Evolutionary conservation across 2,797 vertebrate species (phyloP).

Genomic region (Tenualosa thibaudeaui): DNA sequence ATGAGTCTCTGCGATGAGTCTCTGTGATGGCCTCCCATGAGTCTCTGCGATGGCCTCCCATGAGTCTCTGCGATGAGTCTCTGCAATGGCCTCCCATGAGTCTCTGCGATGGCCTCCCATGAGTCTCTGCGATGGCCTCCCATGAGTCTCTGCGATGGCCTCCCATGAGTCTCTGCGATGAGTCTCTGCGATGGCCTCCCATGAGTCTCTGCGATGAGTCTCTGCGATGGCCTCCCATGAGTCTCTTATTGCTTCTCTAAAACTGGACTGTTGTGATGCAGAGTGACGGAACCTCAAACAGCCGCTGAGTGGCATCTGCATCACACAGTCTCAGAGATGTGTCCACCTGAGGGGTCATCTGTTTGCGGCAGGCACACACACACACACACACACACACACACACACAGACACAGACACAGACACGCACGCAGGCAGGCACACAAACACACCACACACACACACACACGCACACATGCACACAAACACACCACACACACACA

Average conservation of each 20-base stretch:
- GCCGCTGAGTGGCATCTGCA: neutral
- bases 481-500: too few species aligned
- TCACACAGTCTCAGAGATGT: slow-evolving; percentile 30
- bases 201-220: slow-evolving; percentile 1
- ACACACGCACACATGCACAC: neutral
- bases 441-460: neutral
- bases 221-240: slow-evolving; percentile 67
- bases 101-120: too few species aligned
- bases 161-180: too few species aligned
- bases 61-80: too few species aligned
- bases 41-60: too few species aligned
- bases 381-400: neutral
- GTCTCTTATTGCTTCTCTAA: slow-evolving; percentile 61
- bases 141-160: too few species aligned
- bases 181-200: too few species aligned
- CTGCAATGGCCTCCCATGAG: too few species aligned
- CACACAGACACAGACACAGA: neutral
- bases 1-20: too few species aligned
- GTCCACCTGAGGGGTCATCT: too few species aligned
- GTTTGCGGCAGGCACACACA: neutral
- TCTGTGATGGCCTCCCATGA: too few species aligned
- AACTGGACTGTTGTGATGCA: slow-evolving; percentile 61
- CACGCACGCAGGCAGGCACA: neutral
- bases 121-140: too few species aligned
- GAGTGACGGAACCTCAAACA: slow-evolving; percentile 47